phyloP scores from a whole-genome alignment of 2,113 vertebrate genomes.

The Hipposideros armiger region DNA sequence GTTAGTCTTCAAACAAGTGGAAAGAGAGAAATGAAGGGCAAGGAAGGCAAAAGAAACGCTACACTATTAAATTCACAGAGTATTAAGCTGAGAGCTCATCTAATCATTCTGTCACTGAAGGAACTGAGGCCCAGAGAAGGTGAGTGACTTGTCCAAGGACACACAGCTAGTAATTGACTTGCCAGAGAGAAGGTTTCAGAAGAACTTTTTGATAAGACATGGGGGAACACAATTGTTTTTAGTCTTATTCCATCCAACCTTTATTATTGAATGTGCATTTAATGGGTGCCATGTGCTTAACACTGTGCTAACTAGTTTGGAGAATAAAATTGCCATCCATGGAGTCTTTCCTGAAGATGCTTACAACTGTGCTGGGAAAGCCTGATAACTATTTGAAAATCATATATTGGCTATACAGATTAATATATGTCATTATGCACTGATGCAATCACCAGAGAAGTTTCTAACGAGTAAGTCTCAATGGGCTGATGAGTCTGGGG shows the following conservation, averaged over 20 bases:
- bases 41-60: neutral
- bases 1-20: conserved; percentile 1
- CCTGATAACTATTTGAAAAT: neutral
- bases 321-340: neutral
- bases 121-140: neutral
- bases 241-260: neutral
- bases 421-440: neutral
- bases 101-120: neutral
- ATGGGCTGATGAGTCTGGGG: neutral
- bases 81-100: neutral
- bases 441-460: neutral
- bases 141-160: neutral
- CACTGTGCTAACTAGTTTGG: neutral
- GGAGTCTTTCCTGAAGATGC: neutral
- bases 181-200: conserved; percentile 3
- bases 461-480: neutral
- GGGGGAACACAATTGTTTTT: neutral
- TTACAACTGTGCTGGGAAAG: neutral
- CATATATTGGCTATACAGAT: neutral
- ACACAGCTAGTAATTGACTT: neutral
- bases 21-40: neutral
- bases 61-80: neutral
- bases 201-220: neutral
- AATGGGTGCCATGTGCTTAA: neutral
- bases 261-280: neutral